Percentiles rank a stretch among this genome's conserved stretches.
Evolutionary conservation across 2,797 vertebrate genomes (phyloP).

Genomic region (Pangasius mekongensis): DNA sequence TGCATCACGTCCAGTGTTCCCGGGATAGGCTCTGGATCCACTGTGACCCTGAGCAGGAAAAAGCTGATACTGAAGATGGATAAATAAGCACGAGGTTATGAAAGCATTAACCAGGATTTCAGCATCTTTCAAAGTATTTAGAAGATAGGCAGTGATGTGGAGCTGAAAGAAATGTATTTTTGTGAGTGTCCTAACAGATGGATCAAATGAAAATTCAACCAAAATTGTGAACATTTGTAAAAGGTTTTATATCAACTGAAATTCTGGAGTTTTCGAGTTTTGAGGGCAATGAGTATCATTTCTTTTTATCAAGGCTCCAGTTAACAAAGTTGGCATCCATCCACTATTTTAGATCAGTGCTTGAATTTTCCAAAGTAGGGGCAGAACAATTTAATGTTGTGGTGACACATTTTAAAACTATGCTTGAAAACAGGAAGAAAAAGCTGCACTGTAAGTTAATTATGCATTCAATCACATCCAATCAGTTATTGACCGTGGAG

Average conservation of each 20-base stretch:
- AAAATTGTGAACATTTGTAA: not conserved
- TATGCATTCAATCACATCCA: not conserved
- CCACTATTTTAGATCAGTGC: not conserved
- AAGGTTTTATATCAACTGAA: not conserved
- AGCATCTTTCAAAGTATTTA: not conserved
- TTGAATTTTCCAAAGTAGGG: not conserved
- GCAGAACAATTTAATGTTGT: not conserved
- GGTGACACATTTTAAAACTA: not conserved
- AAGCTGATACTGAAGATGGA: not conserved
- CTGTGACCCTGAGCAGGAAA: not conserved
- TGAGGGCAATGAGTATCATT: not conserved
- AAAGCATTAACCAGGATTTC: not conserved
- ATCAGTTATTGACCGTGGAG: not conserved
- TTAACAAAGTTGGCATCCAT: not conserved
- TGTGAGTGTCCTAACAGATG: not conserved
- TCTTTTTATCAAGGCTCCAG: not conserved
- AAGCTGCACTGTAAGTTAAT: not conserved
- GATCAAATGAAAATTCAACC: not conserved
- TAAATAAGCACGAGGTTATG: not conserved
- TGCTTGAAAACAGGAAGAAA: not conserved
- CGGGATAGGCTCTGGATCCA: not conserved
- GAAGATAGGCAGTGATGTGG: not conserved
- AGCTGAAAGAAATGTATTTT: not conserved
- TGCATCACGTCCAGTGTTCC: not conserved
- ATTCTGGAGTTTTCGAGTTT: not conserved